Evolutionary conservation across 2,888 invertebrate genomes (phyloP), one percentile per base, ranked within the genome.

Genomic region (Thyatira batis): DNA sequence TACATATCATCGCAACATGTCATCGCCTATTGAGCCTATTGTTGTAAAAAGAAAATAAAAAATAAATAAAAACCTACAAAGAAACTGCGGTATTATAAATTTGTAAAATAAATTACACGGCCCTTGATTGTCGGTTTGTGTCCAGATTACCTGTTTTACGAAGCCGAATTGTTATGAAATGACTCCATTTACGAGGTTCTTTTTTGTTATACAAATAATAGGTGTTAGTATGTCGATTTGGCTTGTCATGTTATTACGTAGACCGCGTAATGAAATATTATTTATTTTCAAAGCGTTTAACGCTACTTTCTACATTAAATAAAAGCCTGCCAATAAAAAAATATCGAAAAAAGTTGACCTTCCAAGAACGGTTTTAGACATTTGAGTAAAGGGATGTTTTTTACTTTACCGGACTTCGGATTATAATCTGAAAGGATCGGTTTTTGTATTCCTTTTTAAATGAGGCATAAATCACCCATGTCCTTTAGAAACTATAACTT

Each of bases 81-180:
- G 76, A 80, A 80, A 80, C 80, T 84, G 85, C 77, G 85, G 89
- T 87, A 81, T 81, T 77, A 89, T 86, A 87, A 86, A 85, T 87
- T 87, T 85, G 82, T 84, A 80, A 84, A 82, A 81, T 75, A 88
- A 89, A 90, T 87, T 87, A 90, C 82, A 85, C 67, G 79, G 77
- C 73, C 72, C 78, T 79, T 86, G 88, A 87, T 87, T 86, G 89
- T 80, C 69, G 84, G 87, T 85, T 82, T 85, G 83, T 81, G 73
- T 82, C 77, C 85, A 86, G 89, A 90, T 91, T 90, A 87, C 88
- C 84, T 73, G 88, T 86, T 87, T 81, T 79, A 84, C 78, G 78
- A 76, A 73, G 70, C 71, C 78, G 83, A 83, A 88, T 86, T 87
- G 86, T 76, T 79, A 81, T 76, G 77, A 85, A 91, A 90, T 88